Conservation (phyloP, 2,888 invertebrate species). For the Dynastes hyllus region DNA sequence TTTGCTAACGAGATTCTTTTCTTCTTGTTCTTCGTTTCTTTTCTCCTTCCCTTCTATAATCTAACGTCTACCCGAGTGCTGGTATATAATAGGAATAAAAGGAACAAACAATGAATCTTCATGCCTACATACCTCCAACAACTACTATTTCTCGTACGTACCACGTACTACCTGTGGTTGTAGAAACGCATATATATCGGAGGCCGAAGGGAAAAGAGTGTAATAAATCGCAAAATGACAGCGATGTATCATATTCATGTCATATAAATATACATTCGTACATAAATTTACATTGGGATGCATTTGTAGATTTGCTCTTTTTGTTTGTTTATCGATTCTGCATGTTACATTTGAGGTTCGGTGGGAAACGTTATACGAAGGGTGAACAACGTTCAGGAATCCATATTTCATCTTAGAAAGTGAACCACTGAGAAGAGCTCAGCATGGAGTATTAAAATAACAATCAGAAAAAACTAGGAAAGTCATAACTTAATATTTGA, state of each 20-base stretch:
- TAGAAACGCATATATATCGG: conserved; percentile 1
- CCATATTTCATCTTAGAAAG: background rate
- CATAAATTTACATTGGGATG: conserved; percentile 44
- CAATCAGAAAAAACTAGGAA: too few relatives aligned
- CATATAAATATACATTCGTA: conserved; percentile 44
- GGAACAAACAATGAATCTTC: conserved; percentile 46
- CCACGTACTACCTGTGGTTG: conserved; percentile 4
- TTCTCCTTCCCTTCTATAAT: conserved; percentile 8
- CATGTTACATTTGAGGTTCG: background rate
- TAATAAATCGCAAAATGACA: conserved; percentile 39
- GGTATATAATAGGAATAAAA: conserved; percentile 19
- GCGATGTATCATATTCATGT: conserved; percentile 50
- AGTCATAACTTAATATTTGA: too few relatives aligned
- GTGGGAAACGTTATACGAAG: background rate
- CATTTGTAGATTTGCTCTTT: conserved; percentile 7
- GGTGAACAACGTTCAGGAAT: background rate
- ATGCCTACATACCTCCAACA: conserved; percentile 38
- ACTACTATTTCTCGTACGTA: conserved; percentile 20
- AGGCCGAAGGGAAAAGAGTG: conserved; percentile 23
- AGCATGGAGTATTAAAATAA: too few relatives aligned
- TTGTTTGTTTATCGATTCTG: conserved; percentile 10
- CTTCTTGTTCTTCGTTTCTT: background rate
- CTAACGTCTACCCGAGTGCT: conserved; percentile 23
- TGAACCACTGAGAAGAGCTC: background rate
- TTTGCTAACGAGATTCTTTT: background rate